Percentiles rank a stretch among this genome's conserved stretches.
Evolutionary conservation across 2,797 vertebrate genomes (phyloP).

Genomic region (Calcarius lapponicus): DNA sequence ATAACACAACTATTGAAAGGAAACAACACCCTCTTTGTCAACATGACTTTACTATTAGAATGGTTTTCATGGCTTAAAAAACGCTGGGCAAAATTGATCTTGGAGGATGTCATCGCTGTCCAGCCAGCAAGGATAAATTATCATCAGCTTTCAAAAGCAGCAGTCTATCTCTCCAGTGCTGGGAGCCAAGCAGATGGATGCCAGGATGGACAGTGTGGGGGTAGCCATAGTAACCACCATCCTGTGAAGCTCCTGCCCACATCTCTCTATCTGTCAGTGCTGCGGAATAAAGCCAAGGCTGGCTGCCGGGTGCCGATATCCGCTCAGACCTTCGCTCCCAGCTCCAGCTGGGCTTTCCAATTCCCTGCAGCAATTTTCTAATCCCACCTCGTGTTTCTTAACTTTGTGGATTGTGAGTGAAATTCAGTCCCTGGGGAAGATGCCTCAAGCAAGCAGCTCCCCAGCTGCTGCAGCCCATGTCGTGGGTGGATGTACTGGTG

Average conservation of each 20-base stretch:
- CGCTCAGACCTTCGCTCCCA: background rate
- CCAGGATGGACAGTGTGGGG: conserved; percentile 71
- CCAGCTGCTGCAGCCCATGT: background rate
- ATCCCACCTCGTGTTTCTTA: background rate
- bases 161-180: conserved; percentile 70
- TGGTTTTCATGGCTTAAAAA: conserved; percentile 30
- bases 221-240: conserved; percentile 79
- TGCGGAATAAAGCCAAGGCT: conserved; percentile 64
- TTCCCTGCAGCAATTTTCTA: background rate
- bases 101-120: conserved; percentile 37
- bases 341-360: background rate
- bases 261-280: conserved; percentile 52
- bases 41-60: background rate
- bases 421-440: background rate
- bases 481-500: accelerated
- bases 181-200: conserved; percentile 77
- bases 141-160: conserved; percentile 74
- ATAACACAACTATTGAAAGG: background rate
- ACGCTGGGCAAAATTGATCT: conserved; percentile 42
- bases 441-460: accelerated
- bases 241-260: conserved; percentile 62
- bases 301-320: background rate
- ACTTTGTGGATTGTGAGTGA: background rate
- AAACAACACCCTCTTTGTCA: conserved; percentile 12
- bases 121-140: conserved; percentile 64